Conservation (phyloP, 2,113 vertebrate genomes). For the Sorex fumeus region DNA sequence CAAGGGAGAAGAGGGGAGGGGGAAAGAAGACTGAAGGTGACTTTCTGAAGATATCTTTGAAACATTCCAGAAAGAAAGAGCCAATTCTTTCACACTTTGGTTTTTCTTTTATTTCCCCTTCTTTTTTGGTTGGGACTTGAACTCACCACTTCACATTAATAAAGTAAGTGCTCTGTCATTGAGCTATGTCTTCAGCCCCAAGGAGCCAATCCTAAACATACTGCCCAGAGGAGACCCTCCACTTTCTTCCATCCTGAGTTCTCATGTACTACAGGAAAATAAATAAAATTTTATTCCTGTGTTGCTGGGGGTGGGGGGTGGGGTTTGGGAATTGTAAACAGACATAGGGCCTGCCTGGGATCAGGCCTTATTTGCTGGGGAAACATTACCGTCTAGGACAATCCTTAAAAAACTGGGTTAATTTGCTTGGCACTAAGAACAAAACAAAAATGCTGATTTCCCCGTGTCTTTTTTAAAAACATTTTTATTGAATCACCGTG, state of each 20-base stretch:
- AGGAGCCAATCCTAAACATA: slow-evolving; percentile 34
- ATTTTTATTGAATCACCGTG: too few relatives aligned
- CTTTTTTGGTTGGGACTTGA: too few relatives aligned
- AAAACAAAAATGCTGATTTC: slow-evolving; percentile 30
- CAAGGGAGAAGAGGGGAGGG: not conserved
- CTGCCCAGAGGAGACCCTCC: rapidly evolving
- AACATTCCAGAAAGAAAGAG: not conserved
- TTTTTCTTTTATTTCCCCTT: too few relatives aligned
- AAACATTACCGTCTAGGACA: slow-evolving; percentile 35
- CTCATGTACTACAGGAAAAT: rapidly evolving
- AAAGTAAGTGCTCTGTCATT: too few relatives aligned
- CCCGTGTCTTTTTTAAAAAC: not conserved
- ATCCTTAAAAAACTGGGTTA: slow-evolving; percentile 54
- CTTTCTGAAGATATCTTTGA: slow-evolving; percentile 15
- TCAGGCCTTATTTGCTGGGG: slow-evolving; percentile 1
- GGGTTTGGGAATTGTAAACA: slow-evolving; percentile 55
- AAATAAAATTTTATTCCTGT: rapidly evolving
- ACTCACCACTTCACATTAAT: too few relatives aligned
- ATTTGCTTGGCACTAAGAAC: slow-evolving; percentile 22
- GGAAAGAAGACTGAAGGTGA: not conserved
- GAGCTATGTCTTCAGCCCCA: too few relatives aligned
- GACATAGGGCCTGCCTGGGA: slow-evolving; percentile 13
- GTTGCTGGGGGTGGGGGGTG: slow-evolving; percentile 49
- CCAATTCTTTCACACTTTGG: too few relatives aligned
- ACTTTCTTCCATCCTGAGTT: not conserved